Base-by-base conservation (phyloP, 2,888 invertebrate genomes). In the Peribatodes rhomboidaria region DNA sequence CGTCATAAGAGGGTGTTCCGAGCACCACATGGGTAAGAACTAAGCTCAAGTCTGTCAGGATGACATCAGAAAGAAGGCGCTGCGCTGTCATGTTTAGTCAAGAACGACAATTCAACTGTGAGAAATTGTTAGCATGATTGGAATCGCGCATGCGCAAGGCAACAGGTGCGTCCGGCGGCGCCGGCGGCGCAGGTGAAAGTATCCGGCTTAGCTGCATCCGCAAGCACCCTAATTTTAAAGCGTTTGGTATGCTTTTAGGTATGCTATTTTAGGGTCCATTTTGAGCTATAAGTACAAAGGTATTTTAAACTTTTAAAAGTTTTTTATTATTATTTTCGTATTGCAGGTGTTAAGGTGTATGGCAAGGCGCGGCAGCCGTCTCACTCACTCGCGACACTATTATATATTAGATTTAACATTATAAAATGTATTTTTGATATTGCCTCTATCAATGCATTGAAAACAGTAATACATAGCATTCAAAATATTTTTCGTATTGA, bases 101-200 rank as follows among this genome's bases (percentile, higher is more conserved):
- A 39, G 39, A 62, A 62, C 61, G 56, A 53, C 60, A 71, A 61
- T 69, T 57, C 72, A 70, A 71, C 76, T 74, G 74, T 70, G 70
- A 67, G 74, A 76, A 70, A 78, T 74, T 71, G 72, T 75, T 71
- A 70, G 73, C 60, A 65, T 72, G 69, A 74, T 81, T 74, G 2
- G 33, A 71, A 60, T 58, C 61, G 70, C 69, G 74, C 71, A 76
- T 74, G 79, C 74, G 74, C 83, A 82, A 81, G 64, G 67, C 74
- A 78, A 76, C 84, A 82, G 83, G 82, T 82, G 83, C 69, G 69
- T 70, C 66, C 62, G 70, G 65, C 77, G 69, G 65, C 78, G 68
- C 65, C 77, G 75, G 73, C 61, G 65, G 65, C 76, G 82, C 83
- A 79, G 85, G 90, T 88, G 90, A 90, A 91, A 91, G 90, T 88